Percentiles rank a stretch among this genome's conserved stretches.
phyloP scores from a whole-genome alignment of 2,113 vertebrate species.

The Myiagra hebetior region DNA sequence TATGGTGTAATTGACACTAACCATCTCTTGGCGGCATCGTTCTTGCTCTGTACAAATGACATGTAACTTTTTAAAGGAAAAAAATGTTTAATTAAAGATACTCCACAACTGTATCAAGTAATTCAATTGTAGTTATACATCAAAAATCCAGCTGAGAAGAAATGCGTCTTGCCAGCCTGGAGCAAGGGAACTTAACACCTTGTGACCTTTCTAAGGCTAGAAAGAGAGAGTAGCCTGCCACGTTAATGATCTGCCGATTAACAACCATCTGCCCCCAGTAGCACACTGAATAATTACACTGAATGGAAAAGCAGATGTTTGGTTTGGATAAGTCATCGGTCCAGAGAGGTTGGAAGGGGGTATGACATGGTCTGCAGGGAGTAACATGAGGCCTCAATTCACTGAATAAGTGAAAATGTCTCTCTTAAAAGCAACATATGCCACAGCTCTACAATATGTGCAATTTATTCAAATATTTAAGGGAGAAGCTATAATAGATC shows the following conservation, averaged over 20 bases:
- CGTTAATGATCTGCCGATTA: conserved; percentile 53
- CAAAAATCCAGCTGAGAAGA: background rate
- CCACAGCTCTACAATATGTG: background rate
- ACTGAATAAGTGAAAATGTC: background rate
- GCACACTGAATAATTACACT: conserved; percentile 23
- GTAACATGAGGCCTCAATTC: conserved; percentile 35
- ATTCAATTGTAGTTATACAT: background rate
- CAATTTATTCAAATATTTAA: background rate
- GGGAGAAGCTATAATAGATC: background rate
- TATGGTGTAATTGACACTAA: conserved; percentile 62
- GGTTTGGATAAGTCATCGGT: conserved; percentile 9
- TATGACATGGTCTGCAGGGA: conserved; percentile 29
- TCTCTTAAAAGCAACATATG: conserved; percentile 46
- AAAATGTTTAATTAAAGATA: background rate
- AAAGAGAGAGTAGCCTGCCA: conserved; percentile 23
- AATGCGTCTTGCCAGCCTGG: background rate
- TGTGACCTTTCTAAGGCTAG: conserved; percentile 27
- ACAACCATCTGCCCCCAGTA: conserved; percentile 45
- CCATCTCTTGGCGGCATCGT: background rate
- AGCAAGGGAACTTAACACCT: conserved; percentile 52
- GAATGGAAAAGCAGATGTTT: conserved; percentile 55
- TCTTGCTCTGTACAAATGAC: background rate
- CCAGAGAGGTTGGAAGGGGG: conserved; percentile 28
- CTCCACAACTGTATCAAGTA: background rate
- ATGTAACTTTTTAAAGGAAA: background rate